Conservation (phyloP, 2,888 invertebrate species). For the Amphipyra tragopoginis region DNA sequence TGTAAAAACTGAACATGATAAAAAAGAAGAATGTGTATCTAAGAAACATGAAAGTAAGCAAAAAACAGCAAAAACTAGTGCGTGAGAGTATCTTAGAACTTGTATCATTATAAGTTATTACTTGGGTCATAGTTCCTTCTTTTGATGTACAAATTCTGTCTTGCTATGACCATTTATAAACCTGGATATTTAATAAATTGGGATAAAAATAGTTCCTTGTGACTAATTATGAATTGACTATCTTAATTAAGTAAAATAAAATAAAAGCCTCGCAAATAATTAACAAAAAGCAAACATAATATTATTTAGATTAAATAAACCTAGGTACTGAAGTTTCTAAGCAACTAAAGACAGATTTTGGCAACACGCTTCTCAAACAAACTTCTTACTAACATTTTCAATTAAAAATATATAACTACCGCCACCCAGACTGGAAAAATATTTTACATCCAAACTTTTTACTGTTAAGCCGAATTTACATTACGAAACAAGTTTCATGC, state of each 20-base stretch:
- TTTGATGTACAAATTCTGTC: neutral
- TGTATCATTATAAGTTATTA: slow-evolving; percentile 25
- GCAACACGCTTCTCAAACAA: slow-evolving; percentile 21
- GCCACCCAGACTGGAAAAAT: slow-evolving; percentile 34
- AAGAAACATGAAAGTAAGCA: slow-evolving; percentile 20
- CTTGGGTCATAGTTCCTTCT: slow-evolving; percentile 1
- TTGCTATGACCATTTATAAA: neutral
- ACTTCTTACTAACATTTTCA: slow-evolving; percentile 37
- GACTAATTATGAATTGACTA: too few relatives aligned
- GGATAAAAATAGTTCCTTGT: too few relatives aligned
- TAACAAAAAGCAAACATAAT: neutral
- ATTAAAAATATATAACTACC: slow-evolving; percentile 45
- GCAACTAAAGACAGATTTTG: slow-evolving; percentile 31
- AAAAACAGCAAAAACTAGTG: slow-evolving; percentile 13
- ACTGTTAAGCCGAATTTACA: too few relatives aligned
- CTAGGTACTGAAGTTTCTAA: slow-evolving; percentile 8
- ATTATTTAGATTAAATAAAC: slow-evolving; percentile 1
- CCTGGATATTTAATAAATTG: too few relatives aligned
- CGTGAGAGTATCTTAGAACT: slow-evolving; percentile 11
- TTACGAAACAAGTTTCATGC: too few relatives aligned
- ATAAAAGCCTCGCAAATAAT: too few relatives aligned
- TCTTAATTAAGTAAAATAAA: too few relatives aligned
- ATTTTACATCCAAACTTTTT: slow-evolving; percentile 42
- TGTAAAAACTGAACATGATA: slow-evolving; percentile 21
- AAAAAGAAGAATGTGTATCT: slow-evolving; percentile 13